Conservation (phyloP, 2,888 invertebrate genomes). For the Spilosoma lubricipeda region DNA sequence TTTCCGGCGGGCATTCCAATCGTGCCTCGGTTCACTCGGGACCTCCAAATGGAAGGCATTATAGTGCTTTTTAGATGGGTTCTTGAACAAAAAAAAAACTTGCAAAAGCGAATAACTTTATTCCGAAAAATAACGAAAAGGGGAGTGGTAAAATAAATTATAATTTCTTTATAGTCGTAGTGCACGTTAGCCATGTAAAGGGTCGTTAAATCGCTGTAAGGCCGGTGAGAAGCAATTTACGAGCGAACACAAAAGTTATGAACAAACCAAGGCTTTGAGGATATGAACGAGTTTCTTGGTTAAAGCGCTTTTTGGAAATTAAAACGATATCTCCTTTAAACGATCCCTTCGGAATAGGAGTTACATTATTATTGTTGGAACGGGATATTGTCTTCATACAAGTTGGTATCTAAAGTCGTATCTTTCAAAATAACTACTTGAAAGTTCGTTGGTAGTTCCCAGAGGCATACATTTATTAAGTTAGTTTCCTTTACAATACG, state of each 20-base stretch:
- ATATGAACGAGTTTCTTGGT: constrained; percentile 60
- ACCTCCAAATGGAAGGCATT: constrained; percentile 44
- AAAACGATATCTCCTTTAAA: constrained; percentile 42
- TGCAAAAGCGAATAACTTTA: constrained; percentile 41
- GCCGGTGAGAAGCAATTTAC: constrained; percentile 72
- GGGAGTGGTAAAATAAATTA: constrained; percentile 47
- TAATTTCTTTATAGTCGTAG: constrained; percentile 62
- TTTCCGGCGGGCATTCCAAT: constrained; percentile 78
- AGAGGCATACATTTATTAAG: constrained; percentile 47
- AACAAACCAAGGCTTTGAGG: constrained; percentile 64
- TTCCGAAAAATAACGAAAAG: constrained; percentile 54
- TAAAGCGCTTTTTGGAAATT: constrained; percentile 43
- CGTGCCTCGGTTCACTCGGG: constrained; percentile 49
- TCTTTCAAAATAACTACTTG: constrained; percentile 40
- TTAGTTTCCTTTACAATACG: constrained; percentile 45
- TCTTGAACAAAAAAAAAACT: constrained; percentile 15
- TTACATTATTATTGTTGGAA: constrained; percentile 41
- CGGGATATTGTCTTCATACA: constrained; percentile 41
- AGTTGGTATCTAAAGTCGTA: constrained; percentile 49
- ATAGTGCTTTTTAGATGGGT: constrained; percentile 34
- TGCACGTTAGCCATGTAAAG: constrained; percentile 62
- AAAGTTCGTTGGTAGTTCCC: constrained; percentile 28
- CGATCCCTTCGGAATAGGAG: constrained; percentile 35
- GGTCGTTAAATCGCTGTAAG: constrained; percentile 67
- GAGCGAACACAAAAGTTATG: constrained; percentile 69